Conservation (phyloP, 1,140 invertebrate genomes). For the Aplysia californica region DNA sequence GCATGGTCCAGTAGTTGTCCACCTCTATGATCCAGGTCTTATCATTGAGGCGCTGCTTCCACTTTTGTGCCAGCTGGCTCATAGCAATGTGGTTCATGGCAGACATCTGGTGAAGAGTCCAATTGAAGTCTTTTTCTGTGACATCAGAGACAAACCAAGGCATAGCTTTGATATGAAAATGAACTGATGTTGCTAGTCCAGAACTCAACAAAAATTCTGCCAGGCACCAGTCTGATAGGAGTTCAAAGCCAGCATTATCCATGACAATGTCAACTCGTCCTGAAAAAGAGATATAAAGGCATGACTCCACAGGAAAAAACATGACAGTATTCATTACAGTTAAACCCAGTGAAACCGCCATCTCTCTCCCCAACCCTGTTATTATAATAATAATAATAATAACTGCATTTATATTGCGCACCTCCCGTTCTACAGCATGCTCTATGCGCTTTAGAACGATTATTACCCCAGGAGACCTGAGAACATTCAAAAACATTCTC, state of each 20-base stretch:
- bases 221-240: conserved; percentile 90
- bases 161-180: conserved; percentile 89
- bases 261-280: conserved; percentile 80
- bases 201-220: conserved; percentile 81
- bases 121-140: conserved; percentile 81
- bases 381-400: not conserved
- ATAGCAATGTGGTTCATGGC: conserved; percentile 53
- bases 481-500: too few species aligned
- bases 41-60: conserved; percentile 56
- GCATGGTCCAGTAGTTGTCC: conserved; percentile 90
- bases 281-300: not conserved
- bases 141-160: conserved; percentile 98
- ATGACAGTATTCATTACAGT: not conserved
- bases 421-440: too few species aligned
- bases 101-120: conserved; percentile 70
- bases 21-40: conserved; percentile 64
- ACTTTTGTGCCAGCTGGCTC: conserved; percentile 53
- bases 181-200: conserved; percentile 77
- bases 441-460: too few species aligned
- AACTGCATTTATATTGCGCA: too few species aligned
- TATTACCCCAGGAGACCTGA: too few species aligned
- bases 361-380: not conserved
- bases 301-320: not conserved
- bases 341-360: too few species aligned
- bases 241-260: conserved; percentile 95